These are phyloP conservation scores for Pseudococcus viburni DNA, from an alignment of 2,888 invertebrate genomes.

Conservation along the genomic window DNA sequence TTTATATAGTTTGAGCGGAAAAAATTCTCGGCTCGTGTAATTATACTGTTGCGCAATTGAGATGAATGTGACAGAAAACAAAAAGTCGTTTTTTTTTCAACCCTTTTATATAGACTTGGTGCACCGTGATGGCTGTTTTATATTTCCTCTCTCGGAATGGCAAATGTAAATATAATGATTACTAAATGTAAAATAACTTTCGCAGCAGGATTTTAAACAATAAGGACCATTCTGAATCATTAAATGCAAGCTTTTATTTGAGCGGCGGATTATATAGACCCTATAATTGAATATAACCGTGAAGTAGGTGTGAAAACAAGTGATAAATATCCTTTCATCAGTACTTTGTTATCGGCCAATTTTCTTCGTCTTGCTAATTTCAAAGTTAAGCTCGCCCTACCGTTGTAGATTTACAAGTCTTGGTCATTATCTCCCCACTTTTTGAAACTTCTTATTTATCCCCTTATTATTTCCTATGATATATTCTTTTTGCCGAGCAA, in stretches of 20 bases:
- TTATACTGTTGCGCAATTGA: slow-evolving; percentile 1
- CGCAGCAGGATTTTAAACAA: slow-evolving; percentile 41
- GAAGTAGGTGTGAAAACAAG: slow-evolving; percentile 43
- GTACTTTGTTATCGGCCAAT: slow-evolving; percentile 56
- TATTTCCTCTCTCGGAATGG: background rate
- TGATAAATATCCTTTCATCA: slow-evolving; percentile 44
- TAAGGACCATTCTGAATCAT: slow-evolving; percentile 38
- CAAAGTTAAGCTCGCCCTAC: slow-evolving; percentile 4
- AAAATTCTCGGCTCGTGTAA: slow-evolving; percentile 5
- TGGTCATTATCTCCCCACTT: slow-evolving; percentile 42
- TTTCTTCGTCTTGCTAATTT: slow-evolving; percentile 53
- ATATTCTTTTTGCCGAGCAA: background rate
- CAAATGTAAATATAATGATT: slow-evolving; percentile 27
- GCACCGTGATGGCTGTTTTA: background rate
- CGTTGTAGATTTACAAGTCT: slow-evolving; percentile 33
- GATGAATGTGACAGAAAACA: slow-evolving; percentile 7
- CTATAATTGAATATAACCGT: slow-evolving; percentile 1
- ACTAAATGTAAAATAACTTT: slow-evolving; percentile 24
- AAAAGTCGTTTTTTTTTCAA: background rate
- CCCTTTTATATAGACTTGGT: background rate
- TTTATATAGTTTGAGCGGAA: background rate
- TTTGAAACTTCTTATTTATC: slow-evolving; percentile 10
- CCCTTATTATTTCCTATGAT: slow-evolving; percentile 46
- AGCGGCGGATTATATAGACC: background rate
- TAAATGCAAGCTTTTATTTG: slow-evolving; percentile 43